Base-by-base conservation (phyloP, 2,113 vertebrate genomes). In the Scartelaos histophorus region DNA sequence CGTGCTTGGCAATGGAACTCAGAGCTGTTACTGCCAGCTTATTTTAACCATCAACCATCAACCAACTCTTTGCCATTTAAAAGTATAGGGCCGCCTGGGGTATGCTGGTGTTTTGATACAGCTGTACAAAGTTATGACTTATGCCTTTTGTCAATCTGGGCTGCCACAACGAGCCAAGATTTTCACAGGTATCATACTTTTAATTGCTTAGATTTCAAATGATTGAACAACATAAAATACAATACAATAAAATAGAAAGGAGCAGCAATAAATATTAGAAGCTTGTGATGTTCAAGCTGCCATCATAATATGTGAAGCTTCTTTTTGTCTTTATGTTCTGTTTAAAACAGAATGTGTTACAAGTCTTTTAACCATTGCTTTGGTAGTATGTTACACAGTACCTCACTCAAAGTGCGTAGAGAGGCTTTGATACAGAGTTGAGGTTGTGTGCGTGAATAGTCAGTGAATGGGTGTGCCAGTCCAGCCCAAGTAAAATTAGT, bases 1-100 rank as follows among this genome's bases (percentile, higher is more conserved):
- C 87, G 85, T 90, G 89, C 87, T 89, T 90, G 87, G 90, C 89
- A 91, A 82, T 78, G 83, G 70, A 70, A 82, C 79, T 65, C 70
- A 24, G 47, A 82, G 81, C 81, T 92, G 91, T 91, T 89, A 91
- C 81, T 91, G 85, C 84, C 75, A 88, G 76, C 70, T 69, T 84
- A 79, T 79, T 82, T 84, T 85, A 82, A 87, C 85, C 78, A 74
- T 84, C 83, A 83, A 79, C 83, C 79, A 78, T 78, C 75, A 76
- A 34, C 65, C 24, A 43, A 61, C 77, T 74, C 69, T 54, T 73
- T 75, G 72, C 83, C 78, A 77, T 85, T 87, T 82, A 79, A 78
- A 87, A 84, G 71, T 80, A 72, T 67, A 79, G 75, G 79, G 76
- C 79, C 74, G 69, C 69, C 75, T n/a, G 53, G 80, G 81, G 71